Conservation (phyloP, 92 coral and sea anemone genomes). For the Parazoanthus darwini region DNA sequence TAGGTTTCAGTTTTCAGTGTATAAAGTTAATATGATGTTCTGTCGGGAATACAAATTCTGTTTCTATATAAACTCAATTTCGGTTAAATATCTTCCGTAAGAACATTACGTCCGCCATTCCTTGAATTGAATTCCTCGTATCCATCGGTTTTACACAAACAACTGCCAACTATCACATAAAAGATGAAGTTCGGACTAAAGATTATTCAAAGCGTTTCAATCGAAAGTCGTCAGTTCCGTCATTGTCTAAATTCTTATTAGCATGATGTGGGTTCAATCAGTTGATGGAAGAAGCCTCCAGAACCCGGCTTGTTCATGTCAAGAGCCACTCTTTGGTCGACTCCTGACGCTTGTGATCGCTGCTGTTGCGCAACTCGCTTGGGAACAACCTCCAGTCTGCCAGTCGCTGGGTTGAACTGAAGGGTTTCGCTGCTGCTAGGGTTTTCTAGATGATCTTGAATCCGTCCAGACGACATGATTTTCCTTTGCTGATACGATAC, state of each 20-base stretch:
- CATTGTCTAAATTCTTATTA: not conserved
- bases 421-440: slow-evolving; percentile 51
- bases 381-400: slow-evolving; percentile 67
- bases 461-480: slow-evolving; percentile 10
- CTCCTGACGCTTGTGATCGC: slow-evolving; percentile 9
- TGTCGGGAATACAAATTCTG: not conserved
- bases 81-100: not conserved
- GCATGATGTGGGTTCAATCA: not conserved
- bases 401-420: slow-evolving; percentile 79
- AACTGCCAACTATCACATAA: not conserved
- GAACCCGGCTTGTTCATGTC: slow-evolving; percentile 78
- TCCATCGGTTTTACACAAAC: not conserved
- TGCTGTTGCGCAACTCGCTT: slow-evolving; percentile 39
- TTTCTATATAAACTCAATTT: not conserved
- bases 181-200: no score
- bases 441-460: slow-evolving; percentile 50
- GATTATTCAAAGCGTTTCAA: no score
- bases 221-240: no score
- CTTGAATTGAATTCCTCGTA: not conserved
- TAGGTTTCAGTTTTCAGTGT: not conserved
- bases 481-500: not conserved
- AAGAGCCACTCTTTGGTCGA: slow-evolving; percentile 51
- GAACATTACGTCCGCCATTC: not conserved
- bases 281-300: slow-evolving; percentile 61
- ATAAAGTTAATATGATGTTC: not conserved